A percentile compares a stretch with the other conserved stretches of the same genome.
phyloP scores from a whole-genome alignment of 2,113 vertebrate genomes.

The Puntigrus tetrazona region DNA sequence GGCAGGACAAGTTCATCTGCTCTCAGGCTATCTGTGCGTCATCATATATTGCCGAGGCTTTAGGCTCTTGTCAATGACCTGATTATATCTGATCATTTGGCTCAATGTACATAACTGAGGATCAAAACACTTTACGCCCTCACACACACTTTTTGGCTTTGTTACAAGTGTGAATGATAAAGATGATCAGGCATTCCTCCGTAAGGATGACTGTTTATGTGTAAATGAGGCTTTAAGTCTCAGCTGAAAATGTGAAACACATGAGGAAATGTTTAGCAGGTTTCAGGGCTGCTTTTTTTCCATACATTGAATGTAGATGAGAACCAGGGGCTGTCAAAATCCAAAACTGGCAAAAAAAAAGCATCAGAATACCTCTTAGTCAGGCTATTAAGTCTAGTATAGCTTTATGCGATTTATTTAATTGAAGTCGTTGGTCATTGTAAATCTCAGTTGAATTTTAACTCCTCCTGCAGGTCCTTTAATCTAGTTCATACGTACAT shows the following conservation, averaged over 20 bases:
- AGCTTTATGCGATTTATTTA: neutral
- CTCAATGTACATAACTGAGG: neutral
- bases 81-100: conserved; percentile 21
- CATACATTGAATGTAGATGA: neutral
- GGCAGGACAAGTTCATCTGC: conserved; percentile 20
- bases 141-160: neutral
- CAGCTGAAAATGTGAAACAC: neutral
- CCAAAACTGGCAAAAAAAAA: neutral
- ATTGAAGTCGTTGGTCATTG: neutral
- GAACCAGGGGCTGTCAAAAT: neutral
- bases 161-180: neutral
- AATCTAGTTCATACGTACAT: neutral
- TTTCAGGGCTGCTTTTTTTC: neutral
- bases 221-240: neutral
- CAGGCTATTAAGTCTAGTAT: neutral
- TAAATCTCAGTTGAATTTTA: neutral
- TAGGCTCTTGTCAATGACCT: conserved; percentile 23
- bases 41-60: conserved; percentile 17
- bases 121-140: neutral
- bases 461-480: neutral
- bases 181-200: neutral
- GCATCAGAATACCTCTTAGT: neutral
- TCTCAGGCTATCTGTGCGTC: conserved; percentile 4
- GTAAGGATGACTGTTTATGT: neutral
- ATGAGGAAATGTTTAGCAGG: neutral